These are phyloP conservation scores for Cololabis saira DNA, from an alignment of 2,113 vertebrate genomes.

Conservation along the genomic window DNA sequence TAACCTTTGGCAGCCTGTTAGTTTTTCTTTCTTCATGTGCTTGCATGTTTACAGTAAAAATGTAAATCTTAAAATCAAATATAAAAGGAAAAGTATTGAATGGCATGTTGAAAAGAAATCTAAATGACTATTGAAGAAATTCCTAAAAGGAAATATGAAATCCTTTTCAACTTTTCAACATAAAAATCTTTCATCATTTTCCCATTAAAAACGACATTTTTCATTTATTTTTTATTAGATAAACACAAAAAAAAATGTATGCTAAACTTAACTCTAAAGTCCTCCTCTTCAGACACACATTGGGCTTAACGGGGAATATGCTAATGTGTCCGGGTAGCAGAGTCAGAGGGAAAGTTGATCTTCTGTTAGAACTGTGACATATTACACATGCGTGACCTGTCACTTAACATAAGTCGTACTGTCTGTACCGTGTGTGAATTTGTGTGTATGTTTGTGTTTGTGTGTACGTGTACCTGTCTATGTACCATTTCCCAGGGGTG, in stretches of 20 bases:
- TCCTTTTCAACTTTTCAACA: not conserved
- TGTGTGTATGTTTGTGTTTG: constrained; percentile 23
- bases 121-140: too few relatives aligned
- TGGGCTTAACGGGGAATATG: constrained; percentile 14
- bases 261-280: too few relatives aligned
- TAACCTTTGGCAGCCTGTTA: too few relatives aligned
- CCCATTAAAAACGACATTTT: too few relatives aligned
- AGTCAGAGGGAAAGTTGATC: constrained; percentile 41
- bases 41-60: too few relatives aligned
- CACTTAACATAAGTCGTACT: constrained; percentile 65
- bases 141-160: not conserved
- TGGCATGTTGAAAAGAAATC: too few relatives aligned
- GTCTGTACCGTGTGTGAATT: constrained; percentile 33
- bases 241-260: too few relatives aligned
- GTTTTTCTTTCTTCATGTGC: too few relatives aligned
- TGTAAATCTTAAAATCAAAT: too few relatives aligned
- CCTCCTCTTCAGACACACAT: not conserved
- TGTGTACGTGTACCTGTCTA: constrained; percentile 22
- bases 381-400: constrained; percentile 70
- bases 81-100: too few relatives aligned
- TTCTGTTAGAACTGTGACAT: constrained; percentile 32
- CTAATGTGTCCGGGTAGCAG: constrained; percentile 37
- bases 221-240: too few relatives aligned
- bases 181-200: too few relatives aligned
- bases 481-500: constrained; percentile 80